Conservation (phyloP, 1,140 invertebrate genomes). For the Calosoma granatense region DNA sequence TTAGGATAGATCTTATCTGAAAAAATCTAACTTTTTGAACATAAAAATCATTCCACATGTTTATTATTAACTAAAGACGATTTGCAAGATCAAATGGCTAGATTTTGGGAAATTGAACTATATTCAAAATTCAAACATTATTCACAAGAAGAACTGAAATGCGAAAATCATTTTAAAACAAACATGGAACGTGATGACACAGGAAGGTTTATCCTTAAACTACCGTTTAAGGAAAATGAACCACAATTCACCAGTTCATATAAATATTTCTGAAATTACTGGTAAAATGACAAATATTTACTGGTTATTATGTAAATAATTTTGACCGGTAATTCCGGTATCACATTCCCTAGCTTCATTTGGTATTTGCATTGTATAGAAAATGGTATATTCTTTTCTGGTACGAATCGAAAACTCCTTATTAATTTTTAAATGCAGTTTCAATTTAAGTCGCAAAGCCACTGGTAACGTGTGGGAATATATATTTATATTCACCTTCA, state of each 20-base stretch:
- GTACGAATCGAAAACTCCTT: too few species aligned
- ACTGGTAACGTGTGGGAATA: too few species aligned
- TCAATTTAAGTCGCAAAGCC: too few species aligned
- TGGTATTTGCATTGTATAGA: too few species aligned
- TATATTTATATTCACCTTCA: too few species aligned
- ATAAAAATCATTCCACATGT: constrained; percentile 10
- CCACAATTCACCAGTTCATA: constrained; percentile 27
- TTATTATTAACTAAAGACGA: neutral
- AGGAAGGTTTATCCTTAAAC: constrained; percentile 27
- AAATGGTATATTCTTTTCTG: too few species aligned
- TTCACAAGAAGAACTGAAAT: constrained; percentile 21
- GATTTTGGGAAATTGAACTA: constrained; percentile 28
- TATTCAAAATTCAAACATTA: constrained; percentile 12
- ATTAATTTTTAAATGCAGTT: too few species aligned
- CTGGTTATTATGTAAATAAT: too few species aligned
- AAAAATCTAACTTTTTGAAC: constrained; percentile 21
- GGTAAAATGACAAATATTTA: too few species aligned
- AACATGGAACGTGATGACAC: constrained; percentile 16
- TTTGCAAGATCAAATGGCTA: constrained; percentile 15
- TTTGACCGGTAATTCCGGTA: too few species aligned
- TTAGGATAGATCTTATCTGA: constrained; percentile 21
- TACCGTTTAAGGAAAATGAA: constrained; percentile 26
- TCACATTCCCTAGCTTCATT: too few species aligned
- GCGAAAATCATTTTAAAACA: constrained; percentile 24
- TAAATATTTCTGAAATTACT: too few species aligned